Base-by-base conservation (phyloP, 1,140 invertebrate genomes). In the Fopius arisanus region DNA sequence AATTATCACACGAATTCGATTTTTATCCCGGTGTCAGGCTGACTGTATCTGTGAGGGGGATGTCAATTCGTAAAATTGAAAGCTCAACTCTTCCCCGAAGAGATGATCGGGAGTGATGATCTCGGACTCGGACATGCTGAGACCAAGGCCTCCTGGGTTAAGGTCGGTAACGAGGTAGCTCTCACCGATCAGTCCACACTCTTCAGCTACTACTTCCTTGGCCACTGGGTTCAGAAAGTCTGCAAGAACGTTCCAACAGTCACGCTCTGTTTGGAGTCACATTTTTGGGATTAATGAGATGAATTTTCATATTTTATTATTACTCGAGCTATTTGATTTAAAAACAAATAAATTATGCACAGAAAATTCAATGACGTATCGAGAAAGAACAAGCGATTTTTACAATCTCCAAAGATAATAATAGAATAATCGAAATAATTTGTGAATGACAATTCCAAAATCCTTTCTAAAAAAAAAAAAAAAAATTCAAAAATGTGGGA, bases 171-270 rank as follows among this genome's bases (percentile, higher is more conserved):
- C 89, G 5, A 91, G 77, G 75, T 89, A 90, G 48, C 89, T 86
- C 59, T 87, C 89, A 4, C 84, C 84, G 4, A 88, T 82, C 0
- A 89, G 79, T 9, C 91, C 90, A 72, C 90, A 91, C 78, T 91
- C 91, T 75, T 90, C 88, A 1, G 90, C 90, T 0, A 91, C 86
- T 29, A 90, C 86, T 76, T 91, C 88, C 78, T 90, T 90, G 1
- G 90, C 88, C 9, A 91, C 88, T 66, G 90, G 89, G 78, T 90
- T 90, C 29, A 91, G 80, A 75, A 91, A 91, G 78, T 90, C 90
- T 91, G 80, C 26, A 81, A 84, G 62, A 67, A 78, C 66, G 41
- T 73, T 76, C 72, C 72, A 76, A 74, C 68, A 76, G 67, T 73
- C 75, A 69, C 75, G 71, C 63, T 76, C 75, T 76, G 59, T 75